Conservation (phyloP, 2,113 vertebrate genomes). For the Microcebus ravelobensis region DNA sequence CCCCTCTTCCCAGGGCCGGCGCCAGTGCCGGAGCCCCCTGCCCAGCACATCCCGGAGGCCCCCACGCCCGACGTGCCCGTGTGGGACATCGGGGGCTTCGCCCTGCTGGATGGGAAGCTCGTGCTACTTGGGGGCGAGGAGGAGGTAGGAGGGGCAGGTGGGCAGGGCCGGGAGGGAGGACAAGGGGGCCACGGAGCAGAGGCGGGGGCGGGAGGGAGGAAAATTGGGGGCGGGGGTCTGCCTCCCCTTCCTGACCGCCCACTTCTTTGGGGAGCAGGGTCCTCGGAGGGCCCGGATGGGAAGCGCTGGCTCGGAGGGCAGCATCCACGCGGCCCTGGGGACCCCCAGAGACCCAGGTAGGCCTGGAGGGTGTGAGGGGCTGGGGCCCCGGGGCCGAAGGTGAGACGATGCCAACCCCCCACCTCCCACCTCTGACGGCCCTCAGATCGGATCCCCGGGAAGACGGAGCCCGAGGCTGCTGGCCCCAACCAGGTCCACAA, state of each 20-base stretch:
- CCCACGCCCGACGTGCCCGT: conserved; percentile 85
- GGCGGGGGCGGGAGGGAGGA: fast-evolving
- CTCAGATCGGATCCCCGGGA: conserved; percentile 63
- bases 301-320: conserved; percentile 64
- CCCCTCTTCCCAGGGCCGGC: conserved; percentile 54
- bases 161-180: no score
- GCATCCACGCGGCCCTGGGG: background rate
- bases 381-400: background rate
- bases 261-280: conserved; percentile 1
- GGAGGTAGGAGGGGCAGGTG: conserved; percentile 85
- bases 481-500: conserved; percentile 72
- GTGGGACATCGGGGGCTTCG: conserved; percentile 93
- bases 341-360: conserved; percentile 48
- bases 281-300: conserved; percentile 19
- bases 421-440: background rate
- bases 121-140: conserved; percentile 89
- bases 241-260: background rate
- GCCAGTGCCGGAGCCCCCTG: background rate
- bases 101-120: conserved; percentile 89
- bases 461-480: conserved; percentile 33
- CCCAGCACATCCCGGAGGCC: conserved; percentile 69
- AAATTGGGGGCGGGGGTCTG: background rate
- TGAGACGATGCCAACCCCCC: background rate
- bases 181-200: background rate
- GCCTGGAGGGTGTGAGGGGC: background rate